A percentile compares a stretch with the other conserved stretches of the same genome.
phyloP scores from a whole-genome alignment of 2,888 invertebrate species.

The Drosophila maculinotata region DNA sequence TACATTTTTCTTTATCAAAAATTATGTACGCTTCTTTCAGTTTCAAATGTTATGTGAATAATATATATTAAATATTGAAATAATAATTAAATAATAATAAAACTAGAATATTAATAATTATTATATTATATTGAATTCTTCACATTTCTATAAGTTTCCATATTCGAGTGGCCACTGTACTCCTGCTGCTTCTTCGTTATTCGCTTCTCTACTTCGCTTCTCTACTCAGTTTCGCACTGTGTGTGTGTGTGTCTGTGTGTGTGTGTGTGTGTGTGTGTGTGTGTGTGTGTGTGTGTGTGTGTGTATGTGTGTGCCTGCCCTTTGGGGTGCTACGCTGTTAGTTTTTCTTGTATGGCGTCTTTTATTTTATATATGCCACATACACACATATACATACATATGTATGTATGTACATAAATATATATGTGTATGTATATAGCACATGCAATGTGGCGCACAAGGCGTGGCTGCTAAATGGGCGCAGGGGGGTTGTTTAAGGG shows the following conservation, averaged over 20 bases:
- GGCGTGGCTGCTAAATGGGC: slow-evolving; percentile 48
- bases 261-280: slow-evolving; percentile 13
- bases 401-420: not conserved
- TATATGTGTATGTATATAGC: slow-evolving; percentile 13
- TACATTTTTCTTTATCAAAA: too few relatives aligned
- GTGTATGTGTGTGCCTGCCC: slow-evolving; percentile 30
- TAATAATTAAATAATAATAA: not conserved
- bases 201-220: not conserved
- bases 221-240: slow-evolving; percentile 23
- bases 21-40: too few relatives aligned
- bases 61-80: too few relatives aligned
- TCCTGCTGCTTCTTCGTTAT: slow-evolving; percentile 1
- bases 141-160: not conserved
- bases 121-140: too few relatives aligned
- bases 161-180: not conserved
- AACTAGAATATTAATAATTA: not conserved
- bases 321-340: slow-evolving; percentile 28
- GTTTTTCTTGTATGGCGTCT: slow-evolving; percentile 40
- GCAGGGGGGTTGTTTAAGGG: not conserved
- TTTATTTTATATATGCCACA: slow-evolving; percentile 55
- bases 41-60: too few relatives aligned
- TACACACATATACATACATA: slow-evolving; percentile 2
- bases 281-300: slow-evolving; percentile 13
- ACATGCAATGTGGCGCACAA: slow-evolving; percentile 53
- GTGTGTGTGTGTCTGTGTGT: slow-evolving; percentile 6